Percentiles rank a stretch among this genome's conserved stretches.
phyloP scores from a whole-genome alignment of 2,888 invertebrate genomes.

The Seladonia tumulorum region DNA sequence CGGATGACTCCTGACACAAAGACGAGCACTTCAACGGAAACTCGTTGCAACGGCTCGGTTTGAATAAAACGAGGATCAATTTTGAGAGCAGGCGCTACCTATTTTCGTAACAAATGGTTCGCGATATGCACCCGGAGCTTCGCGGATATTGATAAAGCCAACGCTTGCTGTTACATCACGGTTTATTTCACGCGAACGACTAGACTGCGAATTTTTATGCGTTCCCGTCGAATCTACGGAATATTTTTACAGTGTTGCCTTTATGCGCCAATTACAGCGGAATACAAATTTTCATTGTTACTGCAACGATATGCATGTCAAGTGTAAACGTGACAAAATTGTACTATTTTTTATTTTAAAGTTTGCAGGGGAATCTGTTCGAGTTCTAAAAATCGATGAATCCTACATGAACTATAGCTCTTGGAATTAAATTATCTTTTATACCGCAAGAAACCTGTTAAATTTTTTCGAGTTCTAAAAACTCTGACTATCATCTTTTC shows the following conservation, averaged over 20 bases:
- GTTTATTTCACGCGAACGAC: not conserved
- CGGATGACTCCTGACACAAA: slow-evolving; percentile 8
- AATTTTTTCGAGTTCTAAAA: no score
- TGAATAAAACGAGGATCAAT: slow-evolving; percentile 12
- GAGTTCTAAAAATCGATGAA: no score
- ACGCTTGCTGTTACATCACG: not conserved
- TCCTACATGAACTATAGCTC: not conserved
- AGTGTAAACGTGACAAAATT: not conserved
- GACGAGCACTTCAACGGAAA: not conserved
- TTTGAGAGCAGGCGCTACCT: not conserved
- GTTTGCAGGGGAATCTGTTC: no score
- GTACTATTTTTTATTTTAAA: not conserved
- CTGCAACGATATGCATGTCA: not conserved
- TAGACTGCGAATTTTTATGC: not conserved
- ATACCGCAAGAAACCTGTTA: no score
- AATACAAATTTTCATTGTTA: not conserved
- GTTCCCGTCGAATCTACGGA: not conserved
- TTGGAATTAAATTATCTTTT: no score
- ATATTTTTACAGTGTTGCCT: not conserved
- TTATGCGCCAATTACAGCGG: no score
- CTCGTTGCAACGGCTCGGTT: not conserved
- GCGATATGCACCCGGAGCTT: not conserved
- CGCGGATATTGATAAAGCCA: not conserved
- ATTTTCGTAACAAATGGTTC: slow-evolving; percentile 2
- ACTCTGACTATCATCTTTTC: no score